Evolutionary conservation across 2,113 vertebrate genomes (phyloP), one percentile per base, ranked within the genome.

Genomic region (Narcine bancroftii): DNA sequence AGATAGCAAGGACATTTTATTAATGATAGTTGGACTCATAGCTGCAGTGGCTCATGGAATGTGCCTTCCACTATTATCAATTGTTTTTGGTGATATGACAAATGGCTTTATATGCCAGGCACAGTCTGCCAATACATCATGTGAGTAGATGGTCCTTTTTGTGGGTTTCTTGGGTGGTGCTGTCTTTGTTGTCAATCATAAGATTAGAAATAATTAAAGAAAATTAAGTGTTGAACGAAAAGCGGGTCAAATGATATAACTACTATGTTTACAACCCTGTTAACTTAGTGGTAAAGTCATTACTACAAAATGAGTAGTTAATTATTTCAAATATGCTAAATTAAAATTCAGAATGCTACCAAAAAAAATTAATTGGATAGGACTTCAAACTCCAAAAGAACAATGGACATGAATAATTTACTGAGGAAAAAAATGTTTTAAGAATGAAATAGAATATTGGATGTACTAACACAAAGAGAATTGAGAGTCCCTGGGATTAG

Each of bases 61-160:
- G 7, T 94, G 96, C n/a, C 96, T 99, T 17, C 98, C 99, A 42
- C 11, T 97, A 79, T 96, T 97, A 77, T 97, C 97, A 93, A 60
- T 98, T 29, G 96, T 99, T 93, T 99, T 99, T 94, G 98, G 98
- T 89, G 95, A 97, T 5, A 97, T 99, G 97, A 98, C 98, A 0
- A 96, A 99, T 94, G 97, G 95, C 92, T 98, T 99, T 93, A 93
- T 98, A 72, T 0, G 0, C 1, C 65, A 93, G 92, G 93, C 93
- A 75, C 3, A 73, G 0, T 0, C 0, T 33, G 45, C 47, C 10
- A 79, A 45, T 92, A 0, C 72, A 42, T 15, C 87, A 92, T 96
- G 97, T 98, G 95, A 97, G 96, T 95, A 71, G n/a, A 13, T 17
- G 56, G 39, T 21, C 42, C 2, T 21, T 85, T 87, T 87, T 87